Evolutionary conservation across 1,140 invertebrate genomes (phyloP).

Genomic region (Harlomillsia oculata): DNA sequence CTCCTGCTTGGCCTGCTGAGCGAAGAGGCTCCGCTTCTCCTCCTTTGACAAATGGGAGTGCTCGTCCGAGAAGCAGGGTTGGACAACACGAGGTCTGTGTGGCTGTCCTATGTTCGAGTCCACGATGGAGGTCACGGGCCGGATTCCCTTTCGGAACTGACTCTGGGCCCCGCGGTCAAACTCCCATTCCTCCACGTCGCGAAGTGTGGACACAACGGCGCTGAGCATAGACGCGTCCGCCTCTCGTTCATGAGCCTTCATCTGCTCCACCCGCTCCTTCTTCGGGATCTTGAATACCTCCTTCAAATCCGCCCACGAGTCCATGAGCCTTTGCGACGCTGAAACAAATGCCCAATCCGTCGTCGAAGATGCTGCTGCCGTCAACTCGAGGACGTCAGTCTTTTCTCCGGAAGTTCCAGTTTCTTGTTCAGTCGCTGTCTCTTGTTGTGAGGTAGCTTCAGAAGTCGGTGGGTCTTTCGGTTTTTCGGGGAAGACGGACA

Average conservation of each 20-base stretch:
- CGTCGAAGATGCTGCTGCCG: conserved; percentile 34
- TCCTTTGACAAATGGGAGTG: conserved; percentile 56
- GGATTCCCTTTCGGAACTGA: too few species aligned
- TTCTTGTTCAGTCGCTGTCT: background rate
- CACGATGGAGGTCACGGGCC: too few species aligned
- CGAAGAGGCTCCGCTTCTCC: conserved; percentile 64
- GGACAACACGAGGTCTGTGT: too few species aligned
- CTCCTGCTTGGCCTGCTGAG: conserved; percentile 60
- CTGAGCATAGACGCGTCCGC: conserved; percentile 43
- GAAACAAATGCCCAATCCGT: conserved; percentile 38
- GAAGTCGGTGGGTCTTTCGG: background rate
- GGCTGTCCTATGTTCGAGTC: too few species aligned
- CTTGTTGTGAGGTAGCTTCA: background rate
- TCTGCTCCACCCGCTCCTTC: conserved; percentile 80
- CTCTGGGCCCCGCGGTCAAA: too few species aligned
- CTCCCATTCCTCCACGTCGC: too few species aligned
- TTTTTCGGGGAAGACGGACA: background rate
- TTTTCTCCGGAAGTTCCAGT: background rate
- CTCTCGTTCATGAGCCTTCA: conserved; percentile 85
- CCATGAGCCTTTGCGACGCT: conserved; percentile 55
- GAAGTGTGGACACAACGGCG: too few species aligned
- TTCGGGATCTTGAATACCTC: conserved; percentile 91
- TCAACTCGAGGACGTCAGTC: background rate
- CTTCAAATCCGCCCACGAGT: conserved; percentile 68
- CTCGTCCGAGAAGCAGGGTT: too few species aligned